Conservation (phyloP, 1,140 invertebrate genomes). For the Papilio dardanus region DNA sequence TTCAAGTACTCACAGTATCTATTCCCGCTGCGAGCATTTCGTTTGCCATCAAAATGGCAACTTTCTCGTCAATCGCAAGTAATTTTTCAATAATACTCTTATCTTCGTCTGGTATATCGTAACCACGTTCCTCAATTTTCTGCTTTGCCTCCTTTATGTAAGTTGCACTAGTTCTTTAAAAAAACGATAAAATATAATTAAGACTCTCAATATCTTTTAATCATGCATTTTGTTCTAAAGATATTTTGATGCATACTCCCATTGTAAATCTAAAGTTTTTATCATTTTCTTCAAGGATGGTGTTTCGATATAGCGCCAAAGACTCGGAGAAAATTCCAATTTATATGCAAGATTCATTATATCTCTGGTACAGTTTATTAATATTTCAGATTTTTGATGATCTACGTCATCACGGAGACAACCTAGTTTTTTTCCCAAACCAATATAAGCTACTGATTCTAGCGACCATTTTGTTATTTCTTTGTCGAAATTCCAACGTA, state of each 20-base stretch:
- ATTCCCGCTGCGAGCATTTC: conserved; percentile 90
- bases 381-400: conserved; percentile 76
- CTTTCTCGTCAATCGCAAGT: conserved; percentile 80
- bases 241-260: conserved; percentile 63
- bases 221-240: no score
- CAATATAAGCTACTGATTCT: conserved; percentile 86
- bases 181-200: conserved; percentile 14
- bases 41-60: conserved; percentile 86
- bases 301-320: conserved; percentile 85
- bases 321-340: conserved; percentile 84
- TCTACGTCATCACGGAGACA: conserved; percentile 79
- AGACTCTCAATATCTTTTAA: not conserved
- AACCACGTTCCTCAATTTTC: conserved; percentile 53
- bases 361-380: conserved; percentile 84
- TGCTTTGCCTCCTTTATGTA: conserved; percentile 64
- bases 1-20: conserved; percentile 84
- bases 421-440: conserved; percentile 86
- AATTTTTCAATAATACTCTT: conserved; percentile 83
- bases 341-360: conserved; percentile 84
- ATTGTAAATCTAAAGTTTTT: conserved; percentile 69
- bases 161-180: conserved; percentile 54
- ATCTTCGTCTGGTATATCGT: conserved; percentile 68
- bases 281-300: conserved; percentile 83
- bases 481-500: conserved; percentile 81
- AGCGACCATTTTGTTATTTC: conserved; percentile 87